Base-by-base conservation (phyloP, 2,888 invertebrate species). In the Teinopalpus imperialis region DNA sequence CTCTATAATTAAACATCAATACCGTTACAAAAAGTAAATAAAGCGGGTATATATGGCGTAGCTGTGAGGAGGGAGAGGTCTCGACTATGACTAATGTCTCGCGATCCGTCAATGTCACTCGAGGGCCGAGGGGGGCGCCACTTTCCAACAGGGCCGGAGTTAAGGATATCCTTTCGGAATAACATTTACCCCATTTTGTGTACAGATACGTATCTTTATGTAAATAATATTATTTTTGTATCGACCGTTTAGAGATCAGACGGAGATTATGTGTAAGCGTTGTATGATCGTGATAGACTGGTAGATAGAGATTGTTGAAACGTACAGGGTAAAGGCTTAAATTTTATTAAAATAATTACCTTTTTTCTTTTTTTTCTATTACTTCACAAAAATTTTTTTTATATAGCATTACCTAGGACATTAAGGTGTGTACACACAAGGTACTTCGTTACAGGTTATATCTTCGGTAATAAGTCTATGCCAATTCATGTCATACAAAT, bases 41-140 rank as follows among this genome's bases (percentile, higher is more conserved):
- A 81, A 87, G 79, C 81, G 81, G 81, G 86, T 81, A 80, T 74
- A 70, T 82, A 74, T 59, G 72, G 74, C 81, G 81, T 74, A 69
- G 53, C 36, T 75, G 79, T 69, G 81, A 73, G 81, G 81, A 81
- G 82, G 81, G 66, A 64, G 78, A 74, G 82, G 85, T 74, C 79
- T 77, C 85, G 88, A 90, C 91, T 91, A 92, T 92, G 92, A 92
- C 92, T 91, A 92, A 92, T 92, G 89, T 85, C 76, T 77, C 85
- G 78, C 91, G 90, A 92, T 92, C 90, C 90, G 91, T 92, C 92
- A 92, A 90, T 91, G 92, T 91, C 92, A 83, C 75, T 81, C 77
- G 79, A 74, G 80, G 81, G 71, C 64, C 68, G 73, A 69, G 69
- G 79, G 81, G 81, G 78, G 79, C 75, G 76, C 79, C 68, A 74